A percentile compares a stretch with the other conserved stretches of the same genome.
phyloP scores from a whole-genome alignment of 2,797 vertebrate genomes.

The Poeciliopsis presidionis region DNA sequence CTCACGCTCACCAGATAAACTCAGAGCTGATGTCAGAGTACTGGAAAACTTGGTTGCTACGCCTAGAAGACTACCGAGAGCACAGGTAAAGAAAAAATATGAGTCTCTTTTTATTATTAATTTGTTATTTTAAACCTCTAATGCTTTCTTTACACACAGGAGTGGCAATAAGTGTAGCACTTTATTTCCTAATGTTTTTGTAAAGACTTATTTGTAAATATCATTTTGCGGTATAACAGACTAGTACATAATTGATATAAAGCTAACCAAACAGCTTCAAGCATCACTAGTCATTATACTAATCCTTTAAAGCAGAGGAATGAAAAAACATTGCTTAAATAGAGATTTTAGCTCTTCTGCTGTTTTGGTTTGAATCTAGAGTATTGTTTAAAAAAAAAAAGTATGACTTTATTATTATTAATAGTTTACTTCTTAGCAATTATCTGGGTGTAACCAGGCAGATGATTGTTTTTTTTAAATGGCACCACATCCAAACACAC shows the following conservation, averaged over 20 bases:
- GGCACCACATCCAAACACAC: background rate
- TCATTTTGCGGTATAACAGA: background rate
- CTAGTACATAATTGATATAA: background rate
- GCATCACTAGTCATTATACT: background rate
- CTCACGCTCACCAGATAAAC: slow-evolving; percentile 87
- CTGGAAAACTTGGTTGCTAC: slow-evolving; percentile 91
- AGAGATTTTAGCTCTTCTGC: background rate
- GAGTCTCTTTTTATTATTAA: background rate
- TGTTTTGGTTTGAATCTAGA: background rate
- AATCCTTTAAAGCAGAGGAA: background rate
- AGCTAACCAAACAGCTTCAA: background rate
- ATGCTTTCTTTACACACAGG: background rate
- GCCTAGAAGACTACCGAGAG: slow-evolving; percentile 87
- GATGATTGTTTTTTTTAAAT: background rate
- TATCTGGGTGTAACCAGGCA: background rate
- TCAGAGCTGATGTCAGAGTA: slow-evolving; percentile 82
- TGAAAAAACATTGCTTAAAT: background rate
- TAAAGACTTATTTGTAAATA: background rate
- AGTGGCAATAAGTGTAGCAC: background rate
- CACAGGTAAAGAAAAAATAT: slow-evolving; percentile 62
- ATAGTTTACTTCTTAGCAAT: background rate
- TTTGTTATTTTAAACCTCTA: background rate
- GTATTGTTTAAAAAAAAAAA: background rate
- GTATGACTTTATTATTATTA: background rate
- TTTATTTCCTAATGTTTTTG: background rate